These are phyloP conservation scores for Sebastiscus tertius DNA, from an alignment of 2,797 vertebrate species.

Conservation along the genomic window DNA sequence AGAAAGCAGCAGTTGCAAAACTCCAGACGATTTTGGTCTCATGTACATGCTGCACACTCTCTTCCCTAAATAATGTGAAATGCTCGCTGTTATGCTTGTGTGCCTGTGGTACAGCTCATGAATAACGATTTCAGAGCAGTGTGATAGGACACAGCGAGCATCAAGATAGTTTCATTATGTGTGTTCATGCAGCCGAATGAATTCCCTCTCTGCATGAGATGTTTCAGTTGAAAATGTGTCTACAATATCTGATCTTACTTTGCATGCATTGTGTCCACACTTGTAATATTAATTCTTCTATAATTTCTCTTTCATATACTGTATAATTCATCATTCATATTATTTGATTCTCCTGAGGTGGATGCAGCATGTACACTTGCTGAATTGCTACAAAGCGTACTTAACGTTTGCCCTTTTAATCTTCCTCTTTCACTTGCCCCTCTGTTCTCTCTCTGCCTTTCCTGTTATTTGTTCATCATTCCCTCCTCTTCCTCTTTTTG, in stretches of 20 bases:
- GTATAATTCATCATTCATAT: not conserved
- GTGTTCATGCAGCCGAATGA: conserved; percentile 17
- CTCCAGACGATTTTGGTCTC: not conserved
- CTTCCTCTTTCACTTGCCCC: not conserved
- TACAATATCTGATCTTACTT: not conserved
- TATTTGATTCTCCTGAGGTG: not conserved
- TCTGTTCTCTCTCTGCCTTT: not conserved
- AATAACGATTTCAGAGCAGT: not conserved
- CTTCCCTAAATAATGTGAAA: not conserved
- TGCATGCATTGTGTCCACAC: not conserved
- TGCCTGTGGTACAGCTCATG: not conserved
- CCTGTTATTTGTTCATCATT: not conserved
- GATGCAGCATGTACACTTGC: not conserved
- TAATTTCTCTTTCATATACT: not conserved
- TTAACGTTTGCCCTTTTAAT: not conserved
- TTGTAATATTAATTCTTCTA: not conserved
- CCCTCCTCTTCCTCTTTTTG: not conserved
- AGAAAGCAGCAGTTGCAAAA: not conserved
- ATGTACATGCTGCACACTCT: not conserved
- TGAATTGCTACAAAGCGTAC: not conserved
- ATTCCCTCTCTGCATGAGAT: not conserved
- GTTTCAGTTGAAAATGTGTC: not conserved
- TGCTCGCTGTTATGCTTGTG: not conserved
- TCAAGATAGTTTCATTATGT: conserved; percentile 12
- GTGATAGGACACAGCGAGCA: not conserved